Conservation (phyloP, 2,888 invertebrate genomes). For the Antitype chi region DNA sequence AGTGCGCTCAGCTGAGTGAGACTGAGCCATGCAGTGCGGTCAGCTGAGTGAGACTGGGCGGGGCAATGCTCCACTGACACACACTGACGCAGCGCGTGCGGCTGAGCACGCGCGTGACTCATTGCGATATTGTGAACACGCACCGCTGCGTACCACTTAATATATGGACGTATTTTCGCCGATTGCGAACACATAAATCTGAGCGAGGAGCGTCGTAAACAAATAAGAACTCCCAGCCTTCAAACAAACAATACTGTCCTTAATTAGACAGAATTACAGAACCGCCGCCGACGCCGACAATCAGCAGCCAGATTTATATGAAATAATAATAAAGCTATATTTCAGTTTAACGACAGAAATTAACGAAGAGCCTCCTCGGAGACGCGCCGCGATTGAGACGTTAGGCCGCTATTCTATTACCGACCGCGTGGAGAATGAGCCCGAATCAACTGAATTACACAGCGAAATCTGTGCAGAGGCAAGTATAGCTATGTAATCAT, state of each 20-base stretch:
- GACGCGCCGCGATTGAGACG: slow-evolving; percentile 11
- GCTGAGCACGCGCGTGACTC: background rate
- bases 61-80: background rate
- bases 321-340: slow-evolving; percentile 64
- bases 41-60: background rate
- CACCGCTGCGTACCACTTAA: background rate
- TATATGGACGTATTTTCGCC: slow-evolving; percentile 37
- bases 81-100: background rate
- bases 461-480: background rate
- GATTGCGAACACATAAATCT: slow-evolving; percentile 34
- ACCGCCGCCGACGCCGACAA: slow-evolving; percentile 1
- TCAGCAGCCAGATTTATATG: slow-evolving; percentile 56
- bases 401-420: slow-evolving; percentile 16
- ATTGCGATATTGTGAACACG: background rate
- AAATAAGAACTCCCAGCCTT: slow-evolving; percentile 27
- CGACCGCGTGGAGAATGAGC: slow-evolving; percentile 1
- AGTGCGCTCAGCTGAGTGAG: too few relatives aligned
- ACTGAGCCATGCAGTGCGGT: too few relatives aligned
- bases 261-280: slow-evolving; percentile 29
- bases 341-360: slow-evolving; percentile 64
- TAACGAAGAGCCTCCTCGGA: slow-evolving; percentile 45
- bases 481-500: background rate
- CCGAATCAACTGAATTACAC: background rate
- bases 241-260: slow-evolving; percentile 28
- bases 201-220: slow-evolving; percentile 22